Base-by-base conservation (phyloP, 2,113 vertebrate species). In the Cyphomyrus plagiostoma region DNA sequence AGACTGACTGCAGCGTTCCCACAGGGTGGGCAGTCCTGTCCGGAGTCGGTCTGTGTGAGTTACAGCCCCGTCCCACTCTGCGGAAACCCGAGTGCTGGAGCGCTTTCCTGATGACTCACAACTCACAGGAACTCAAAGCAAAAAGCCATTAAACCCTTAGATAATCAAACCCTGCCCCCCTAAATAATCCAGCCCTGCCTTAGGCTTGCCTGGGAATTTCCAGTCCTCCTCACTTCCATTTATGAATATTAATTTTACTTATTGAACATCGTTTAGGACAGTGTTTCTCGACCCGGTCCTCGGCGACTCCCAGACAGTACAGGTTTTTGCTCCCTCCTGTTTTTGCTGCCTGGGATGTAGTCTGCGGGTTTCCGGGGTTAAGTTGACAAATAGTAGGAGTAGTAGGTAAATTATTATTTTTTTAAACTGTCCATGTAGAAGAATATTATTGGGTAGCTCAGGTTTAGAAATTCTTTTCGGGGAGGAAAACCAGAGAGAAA, bases 101-200 rank as follows among this genome's bases (percentile, higher is more conserved):
- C 11, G 17, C 52, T 89, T 91, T 89, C 90, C 85, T 66, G 85
- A 26, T 91, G 90, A 89, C 88, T 91, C 90, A 91, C 50, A 82
- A 4, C 39, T 42, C 85, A 88, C 56, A 87, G 58, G 35, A 70
- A 66, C 90, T 50, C n/a, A 48, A 39, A 45, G 46, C 35, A 56
- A 86, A 58, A 89, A 52, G 30, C 52, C 50, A 83, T 50, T 74
- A 88, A 56, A 35, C 53, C 23, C 35, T 48, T 53, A 53, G 19
- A 88, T 83, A 90, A 66, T 62, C 77, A 70, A 83, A 49, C 53
- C 19, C 50, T 70, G 45, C 85, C 70, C 53, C 23, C 35, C 30
- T 53, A 53, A 45, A 88, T 83, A 90, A 62, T 62, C 77, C 50
- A 82, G 48, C 52, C 17, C 50, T 50, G 17, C 85, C 10, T 1